Evolutionary conservation across 2,113 vertebrate species (phyloP).

Genomic region (Neotragus moschatus): DNA sequence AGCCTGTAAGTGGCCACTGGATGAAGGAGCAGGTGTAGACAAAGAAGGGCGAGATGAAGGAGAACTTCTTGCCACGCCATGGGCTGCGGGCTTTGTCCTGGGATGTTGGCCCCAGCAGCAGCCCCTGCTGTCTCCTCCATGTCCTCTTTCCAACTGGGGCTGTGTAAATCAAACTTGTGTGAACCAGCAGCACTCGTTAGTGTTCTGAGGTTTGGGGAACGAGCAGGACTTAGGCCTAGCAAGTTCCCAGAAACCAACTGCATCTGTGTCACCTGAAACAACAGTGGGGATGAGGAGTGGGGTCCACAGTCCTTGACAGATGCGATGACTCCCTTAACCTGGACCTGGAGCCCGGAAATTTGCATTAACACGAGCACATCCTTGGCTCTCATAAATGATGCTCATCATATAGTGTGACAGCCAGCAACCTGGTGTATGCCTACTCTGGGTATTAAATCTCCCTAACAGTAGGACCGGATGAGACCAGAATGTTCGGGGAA

Average conservation of each 20-base stretch:
- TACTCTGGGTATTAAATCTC: not conserved
- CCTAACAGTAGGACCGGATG: not conserved
- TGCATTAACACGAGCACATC: not conserved
- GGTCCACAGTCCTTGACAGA: not conserved
- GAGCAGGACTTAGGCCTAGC: not conserved
- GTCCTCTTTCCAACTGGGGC: not conserved
- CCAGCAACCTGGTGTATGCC: not conserved
- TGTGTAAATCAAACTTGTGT: not conserved
- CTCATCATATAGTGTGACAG: not conserved
- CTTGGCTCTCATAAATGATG: not conserved
- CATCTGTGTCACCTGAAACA: not conserved
- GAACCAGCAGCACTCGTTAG: not conserved
- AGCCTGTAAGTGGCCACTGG: not conserved
- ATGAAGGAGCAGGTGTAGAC: not conserved
- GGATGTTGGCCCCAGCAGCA: not conserved
- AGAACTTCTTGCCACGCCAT: not conserved
- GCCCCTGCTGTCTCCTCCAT: not conserved
- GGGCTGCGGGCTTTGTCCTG: not conserved
- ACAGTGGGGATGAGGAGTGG: not conserved
- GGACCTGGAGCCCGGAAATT: not conserved
- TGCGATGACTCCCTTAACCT: not conserved
- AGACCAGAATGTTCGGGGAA: fast-evolving
- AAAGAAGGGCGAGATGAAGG: fast-evolving
- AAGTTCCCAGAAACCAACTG: not conserved
- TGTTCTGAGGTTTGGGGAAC: not conserved